These are phyloP conservation scores for Drosophila meridionalis DNA, from an alignment of 2,888 invertebrate species.

Conservation along the genomic window DNA sequence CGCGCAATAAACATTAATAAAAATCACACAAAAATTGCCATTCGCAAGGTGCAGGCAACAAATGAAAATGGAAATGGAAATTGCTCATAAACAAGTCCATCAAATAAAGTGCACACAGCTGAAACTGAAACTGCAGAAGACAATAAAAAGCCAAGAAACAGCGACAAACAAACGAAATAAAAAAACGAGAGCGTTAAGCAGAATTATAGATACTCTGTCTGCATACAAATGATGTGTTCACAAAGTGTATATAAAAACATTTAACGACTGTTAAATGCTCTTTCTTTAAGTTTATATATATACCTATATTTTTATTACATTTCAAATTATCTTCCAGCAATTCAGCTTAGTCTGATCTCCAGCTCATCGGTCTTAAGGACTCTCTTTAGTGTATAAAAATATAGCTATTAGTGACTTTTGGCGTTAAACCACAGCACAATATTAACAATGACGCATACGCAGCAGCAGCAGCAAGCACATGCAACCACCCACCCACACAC, in stretches of 20 bases:
- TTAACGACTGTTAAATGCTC: no score
- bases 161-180: constrained; percentile 17
- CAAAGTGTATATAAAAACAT: background rate
- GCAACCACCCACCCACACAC: background rate
- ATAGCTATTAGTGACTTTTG: constrained; percentile 64
- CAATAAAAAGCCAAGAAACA: constrained; percentile 42
- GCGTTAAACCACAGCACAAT: constrained; percentile 71
- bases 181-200: background rate
- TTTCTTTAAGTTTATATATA: no score
- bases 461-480: constrained; percentile 10
- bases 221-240: background rate
- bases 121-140: constrained; percentile 54
- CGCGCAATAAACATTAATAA: constrained; percentile 77
- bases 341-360: background rate
- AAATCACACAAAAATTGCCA: constrained; percentile 75
- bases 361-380: background rate
- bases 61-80: constrained; percentile 61
- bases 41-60: constrained; percentile 57
- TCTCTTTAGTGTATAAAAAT: constrained; percentile 9
- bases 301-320: background rate
- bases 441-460: constrained; percentile 75
- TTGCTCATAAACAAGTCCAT: constrained; percentile 79
- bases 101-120: constrained; percentile 78
- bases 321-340: background rate
- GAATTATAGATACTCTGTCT: constrained; percentile 18